Conservation (phyloP, 2,797 vertebrate genomes). For the Mallotus villosus region DNA sequence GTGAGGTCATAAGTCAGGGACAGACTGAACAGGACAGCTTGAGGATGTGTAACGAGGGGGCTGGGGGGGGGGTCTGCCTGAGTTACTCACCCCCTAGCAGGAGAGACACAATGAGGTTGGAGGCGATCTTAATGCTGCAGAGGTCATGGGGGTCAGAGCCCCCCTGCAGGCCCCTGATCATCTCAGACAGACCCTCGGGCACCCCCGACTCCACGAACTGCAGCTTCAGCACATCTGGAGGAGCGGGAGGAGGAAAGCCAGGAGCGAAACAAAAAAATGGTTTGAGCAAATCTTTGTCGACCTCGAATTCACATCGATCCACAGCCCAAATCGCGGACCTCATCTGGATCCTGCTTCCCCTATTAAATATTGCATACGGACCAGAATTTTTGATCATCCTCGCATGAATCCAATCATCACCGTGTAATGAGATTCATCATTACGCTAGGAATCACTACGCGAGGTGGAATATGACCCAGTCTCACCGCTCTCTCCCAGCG, state of each 20-base stretch:
- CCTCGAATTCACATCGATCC: too few relatives aligned
- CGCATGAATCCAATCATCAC: too few relatives aligned
- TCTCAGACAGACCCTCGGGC: constrained; percentile 81
- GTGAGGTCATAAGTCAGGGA: not conserved
- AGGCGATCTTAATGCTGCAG: constrained; percentile 87
- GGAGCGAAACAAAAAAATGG: too few relatives aligned
- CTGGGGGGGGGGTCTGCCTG: not conserved
- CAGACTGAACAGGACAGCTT: not conserved
- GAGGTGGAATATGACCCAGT: too few relatives aligned
- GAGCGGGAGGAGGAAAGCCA: not conserved
- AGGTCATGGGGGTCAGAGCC: constrained; percentile 80
- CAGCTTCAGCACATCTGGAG: constrained; percentile 81
- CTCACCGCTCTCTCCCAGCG: constrained; percentile 83
- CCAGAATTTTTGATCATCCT: too few relatives aligned
- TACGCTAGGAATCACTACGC: too few relatives aligned
- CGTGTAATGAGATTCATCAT: too few relatives aligned
- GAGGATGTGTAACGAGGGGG: not conserved
- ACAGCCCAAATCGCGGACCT: too few relatives aligned
- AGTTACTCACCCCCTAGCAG: constrained; percentile 83
- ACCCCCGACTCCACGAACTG: constrained; percentile 85
- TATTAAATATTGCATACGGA: too few relatives aligned
- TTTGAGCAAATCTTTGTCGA: not conserved
- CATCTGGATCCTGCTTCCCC: too few relatives aligned
- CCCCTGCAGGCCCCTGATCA: constrained; percentile 79
- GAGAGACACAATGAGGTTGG: constrained; percentile 86